A percentile compares a stretch with the other conserved stretches of the same genome.
These are phyloP conservation scores for Bhutanitis thaidina DNA, from an alignment of 2,888 invertebrate species.

Conservation along the genomic window DNA sequence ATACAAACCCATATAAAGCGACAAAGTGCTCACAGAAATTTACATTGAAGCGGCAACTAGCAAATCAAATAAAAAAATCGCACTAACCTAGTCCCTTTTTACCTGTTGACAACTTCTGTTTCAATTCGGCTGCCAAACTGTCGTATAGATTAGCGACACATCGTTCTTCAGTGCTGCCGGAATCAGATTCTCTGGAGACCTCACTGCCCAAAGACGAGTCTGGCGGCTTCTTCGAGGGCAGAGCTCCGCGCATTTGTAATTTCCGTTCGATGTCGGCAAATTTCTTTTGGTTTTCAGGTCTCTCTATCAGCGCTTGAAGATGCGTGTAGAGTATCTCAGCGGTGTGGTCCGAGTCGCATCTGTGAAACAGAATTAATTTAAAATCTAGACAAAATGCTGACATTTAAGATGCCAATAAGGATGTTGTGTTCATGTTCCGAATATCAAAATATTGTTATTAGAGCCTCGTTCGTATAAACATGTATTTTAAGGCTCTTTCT, in stretches of 20 bases:
- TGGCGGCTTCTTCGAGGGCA: constrained; percentile 82
- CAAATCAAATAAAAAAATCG: constrained; percentile 29
- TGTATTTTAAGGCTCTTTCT: no score
- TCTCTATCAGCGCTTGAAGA: constrained; percentile 88
- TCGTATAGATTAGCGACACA: constrained; percentile 90
- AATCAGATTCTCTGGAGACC: constrained; percentile 85
- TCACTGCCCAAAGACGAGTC: constrained; percentile 89
- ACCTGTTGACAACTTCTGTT: constrained; percentile 81
- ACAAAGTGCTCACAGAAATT: constrained; percentile 32
- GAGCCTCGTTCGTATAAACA: neutral
- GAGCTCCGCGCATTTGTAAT: constrained; percentile 75
- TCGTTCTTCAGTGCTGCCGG: constrained; percentile 85
- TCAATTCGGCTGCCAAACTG: constrained; percentile 93
- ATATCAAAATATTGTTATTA: neutral
- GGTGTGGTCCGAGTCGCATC: constrained; percentile 95
- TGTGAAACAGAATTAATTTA: constrained; percentile 32
- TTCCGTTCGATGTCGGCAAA: constrained; percentile 88
- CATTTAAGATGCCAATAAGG: constrained; percentile 2
- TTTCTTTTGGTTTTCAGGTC: constrained; percentile 92
- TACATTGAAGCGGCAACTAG: constrained; percentile 39
- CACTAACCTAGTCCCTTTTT: constrained; percentile 75
- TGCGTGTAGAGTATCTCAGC: constrained; percentile 93
- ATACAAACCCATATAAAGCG: constrained; percentile 32
- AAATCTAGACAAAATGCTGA: neutral
- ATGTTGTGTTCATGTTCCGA: constrained; percentile 7